Evolutionary conservation across 2,113 vertebrate genomes (phyloP).

Genomic region (Grantiella picta): DNA sequence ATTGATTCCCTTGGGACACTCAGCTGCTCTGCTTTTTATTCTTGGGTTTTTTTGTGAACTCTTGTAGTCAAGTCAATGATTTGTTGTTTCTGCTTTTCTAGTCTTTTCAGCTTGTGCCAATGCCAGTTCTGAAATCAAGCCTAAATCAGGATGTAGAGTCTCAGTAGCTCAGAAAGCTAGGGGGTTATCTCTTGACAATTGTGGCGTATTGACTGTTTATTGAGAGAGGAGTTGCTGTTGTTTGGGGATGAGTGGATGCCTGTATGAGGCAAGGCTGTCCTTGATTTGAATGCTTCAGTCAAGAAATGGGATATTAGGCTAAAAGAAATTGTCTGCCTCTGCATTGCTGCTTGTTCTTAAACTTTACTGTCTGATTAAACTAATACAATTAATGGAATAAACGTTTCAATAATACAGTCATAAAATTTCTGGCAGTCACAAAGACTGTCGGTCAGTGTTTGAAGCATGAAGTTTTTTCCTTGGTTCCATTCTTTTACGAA

Average conservation of each 20-base stretch:
- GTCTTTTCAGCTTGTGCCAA: neutral
- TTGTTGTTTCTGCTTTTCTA: neutral
- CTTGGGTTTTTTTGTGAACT: neutral
- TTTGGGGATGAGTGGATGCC: neutral
- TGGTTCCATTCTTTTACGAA: neutral
- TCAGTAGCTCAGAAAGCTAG: neutral
- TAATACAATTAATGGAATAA: neutral
- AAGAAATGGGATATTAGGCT: neutral
- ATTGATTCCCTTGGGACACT: neutral
- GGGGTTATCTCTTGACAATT: neutral
- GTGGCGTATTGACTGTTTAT: neutral
- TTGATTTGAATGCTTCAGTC: neutral
- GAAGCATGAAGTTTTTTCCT: neutral
- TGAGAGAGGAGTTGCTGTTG: neutral
- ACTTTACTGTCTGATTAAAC: neutral
- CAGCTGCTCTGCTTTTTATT: neutral
- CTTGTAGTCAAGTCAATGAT: neutral
- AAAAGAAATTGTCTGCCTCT: neutral
- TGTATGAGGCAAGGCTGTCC: neutral
- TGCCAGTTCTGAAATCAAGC: neutral
- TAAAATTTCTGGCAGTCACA: neutral
- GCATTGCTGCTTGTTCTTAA: neutral
- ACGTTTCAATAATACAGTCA: neutral
- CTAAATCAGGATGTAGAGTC: neutral
- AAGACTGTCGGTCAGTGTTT: neutral